Base-by-base conservation (phyloP, 2,797 vertebrate genomes). In the Myoxocephalus aenaeus region DNA sequence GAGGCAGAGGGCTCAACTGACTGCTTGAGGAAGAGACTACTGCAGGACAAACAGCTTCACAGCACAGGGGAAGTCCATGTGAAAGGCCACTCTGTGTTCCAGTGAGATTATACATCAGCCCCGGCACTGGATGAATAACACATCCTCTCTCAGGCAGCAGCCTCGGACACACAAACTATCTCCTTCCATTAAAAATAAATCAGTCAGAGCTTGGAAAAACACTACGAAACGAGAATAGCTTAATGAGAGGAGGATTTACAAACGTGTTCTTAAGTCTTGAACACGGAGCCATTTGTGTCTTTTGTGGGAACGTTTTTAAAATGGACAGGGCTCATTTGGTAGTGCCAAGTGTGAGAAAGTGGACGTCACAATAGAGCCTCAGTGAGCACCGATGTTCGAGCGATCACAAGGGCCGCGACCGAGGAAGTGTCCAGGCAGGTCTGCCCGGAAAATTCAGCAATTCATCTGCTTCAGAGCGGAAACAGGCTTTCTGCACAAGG, bases 401-500 rank as follows among this genome's bases (percentile, higher is more conserved):
- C 6, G 56, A 74, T 84, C 81, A 81, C 80, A 73, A 63, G 74
- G 66, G 53, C 58, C 27, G 36, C 77, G 75, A 56, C 71, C 75
- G 73, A 93, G 93, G 92, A 94, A 93, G 90, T 86, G 88, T 90
- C 79, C 80, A 40, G 83, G 91, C 89, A 89, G 86, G 86, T 84
- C 86, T 83, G 86, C 87, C 89, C 73, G 89, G 90, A 89, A 94
- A 90, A 84, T 84, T 93, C 78, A 46, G 63, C 84, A 80, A 93
- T 92, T 90, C 81, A 89, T 94, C 85, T 82, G 82, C 92, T 81
- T 86, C 82, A 75, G 70, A 87, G 75, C 77, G 92, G 94, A 95
- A 93, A 90, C 90, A 88, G 90, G 86, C 88, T 87, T 86, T 91
- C 84, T 64, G 84, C 84, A 83, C 93, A 93, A 94, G 93, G 93